Conservation (phyloP, 2,113 vertebrate species). For the Barbus barbus region DNA sequence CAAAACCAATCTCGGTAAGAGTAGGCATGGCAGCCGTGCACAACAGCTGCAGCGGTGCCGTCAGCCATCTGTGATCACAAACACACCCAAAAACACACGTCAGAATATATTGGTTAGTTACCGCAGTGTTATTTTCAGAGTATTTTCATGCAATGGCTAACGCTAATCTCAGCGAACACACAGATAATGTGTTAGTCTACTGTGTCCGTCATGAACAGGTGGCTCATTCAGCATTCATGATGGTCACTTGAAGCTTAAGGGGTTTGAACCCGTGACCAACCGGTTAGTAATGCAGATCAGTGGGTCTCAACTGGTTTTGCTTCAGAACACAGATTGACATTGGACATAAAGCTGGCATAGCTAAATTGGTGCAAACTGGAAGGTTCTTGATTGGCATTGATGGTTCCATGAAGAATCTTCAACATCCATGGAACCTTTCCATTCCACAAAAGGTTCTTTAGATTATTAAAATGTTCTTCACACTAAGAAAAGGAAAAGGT, state of each 20-base stretch:
- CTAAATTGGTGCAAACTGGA: neutral
- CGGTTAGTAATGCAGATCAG: neutral
- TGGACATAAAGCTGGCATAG: neutral
- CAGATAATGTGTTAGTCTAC: neutral
- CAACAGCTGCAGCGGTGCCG: conserved; percentile 4
- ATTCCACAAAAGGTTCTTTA: neutral
- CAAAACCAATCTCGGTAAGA: conserved; percentile 49
- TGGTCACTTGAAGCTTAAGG: neutral
- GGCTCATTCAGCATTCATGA: neutral
- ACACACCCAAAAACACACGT: neutral
- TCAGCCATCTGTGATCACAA: conserved; percentile 30
- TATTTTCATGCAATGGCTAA: neutral
- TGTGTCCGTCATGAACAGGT: neutral
- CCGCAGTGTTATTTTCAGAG: neutral
- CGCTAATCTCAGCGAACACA: neutral
- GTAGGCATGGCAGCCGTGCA: conserved; percentile 9
- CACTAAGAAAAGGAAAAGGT: neutral
- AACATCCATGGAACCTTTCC: neutral
- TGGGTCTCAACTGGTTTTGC: neutral
- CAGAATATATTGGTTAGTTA: neutral
- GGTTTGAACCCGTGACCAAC: neutral
- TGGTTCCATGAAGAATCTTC: neutral
- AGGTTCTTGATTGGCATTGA: neutral
- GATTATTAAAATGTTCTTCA: neutral
- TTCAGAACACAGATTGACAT: neutral